Evolutionary conservation across 2,888 invertebrate genomes (phyloP), one percentile per base, ranked within the genome.

Genomic region (Charanyca ferruginea): DNA sequence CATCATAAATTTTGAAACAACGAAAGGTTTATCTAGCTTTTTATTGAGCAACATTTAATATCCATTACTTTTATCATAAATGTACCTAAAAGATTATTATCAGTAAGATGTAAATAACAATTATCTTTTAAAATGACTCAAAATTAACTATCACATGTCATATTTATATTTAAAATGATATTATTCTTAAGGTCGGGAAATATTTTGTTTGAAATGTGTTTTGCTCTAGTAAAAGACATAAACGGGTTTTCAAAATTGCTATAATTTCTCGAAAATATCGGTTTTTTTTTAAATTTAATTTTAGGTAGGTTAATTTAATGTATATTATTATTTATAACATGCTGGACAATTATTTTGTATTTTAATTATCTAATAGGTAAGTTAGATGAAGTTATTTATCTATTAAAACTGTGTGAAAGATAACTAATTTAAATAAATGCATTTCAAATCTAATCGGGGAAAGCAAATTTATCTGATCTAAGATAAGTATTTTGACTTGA

Each of bases 161-260:
- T 28, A 48, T 57, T 54, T 52, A 28, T 18, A 11, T 53, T 23
- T 53, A 20, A 7, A 58, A 9, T 38, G 11, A 38, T 9, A 61
- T 55, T 23, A 25, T 38, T 38, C 13, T 22, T 32, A 1, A 32
- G 8, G 7, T 28, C 7, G 5, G 28, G 6, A 38, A 55, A 23
- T 11, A 20, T 48, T 38, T 23, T 51, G 20, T 28, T 16, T 35
- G 16, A 64, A 60, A 41, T 54, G 3, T 45, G 3, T 58, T 47
- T 68, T 66, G 45, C 48, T 69, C 70, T 71, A 78, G 44, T 48
- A 85, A 85, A 88, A 88, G 88, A 88, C 80, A 81, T 87, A 80
- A 87, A 88, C 87, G 86, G 72, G 80, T 32, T 66, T 66, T 32
- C 22, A 18, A 38, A 60, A 42, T 6, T 5, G 11, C 2, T 9